Evolutionary conservation across 2,888 invertebrate genomes (phyloP).

Genomic region (Gerris lacustris): DNA sequence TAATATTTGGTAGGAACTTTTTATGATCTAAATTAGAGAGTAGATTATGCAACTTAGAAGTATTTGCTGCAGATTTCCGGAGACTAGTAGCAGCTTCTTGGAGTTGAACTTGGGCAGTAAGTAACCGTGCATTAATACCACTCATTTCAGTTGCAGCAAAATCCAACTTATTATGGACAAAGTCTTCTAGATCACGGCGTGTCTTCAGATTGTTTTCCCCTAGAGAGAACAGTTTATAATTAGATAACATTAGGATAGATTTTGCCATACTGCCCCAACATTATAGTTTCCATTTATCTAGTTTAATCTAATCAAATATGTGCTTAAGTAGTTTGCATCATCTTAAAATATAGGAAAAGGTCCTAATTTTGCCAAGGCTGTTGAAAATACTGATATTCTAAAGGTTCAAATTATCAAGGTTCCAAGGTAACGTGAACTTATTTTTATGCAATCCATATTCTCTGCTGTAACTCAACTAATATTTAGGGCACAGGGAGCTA

Average conservation of each 20-base stretch:
- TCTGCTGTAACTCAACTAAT: too few species aligned
- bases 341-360: too few species aligned
- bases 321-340: too few species aligned
- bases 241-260: neutral
- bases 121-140: neutral
- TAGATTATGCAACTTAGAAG: neutral
- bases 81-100: neutral
- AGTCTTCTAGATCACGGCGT: neutral
- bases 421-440: too few species aligned
- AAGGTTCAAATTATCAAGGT: too few species aligned
- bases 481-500: too few species aligned
- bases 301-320: too few species aligned
- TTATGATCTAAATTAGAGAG: neutral
- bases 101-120: neutral
- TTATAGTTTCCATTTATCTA: too few species aligned
- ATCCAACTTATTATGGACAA: neutral
- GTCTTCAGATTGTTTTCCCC: slow-evolving; percentile 1
- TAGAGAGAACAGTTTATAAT: neutral
- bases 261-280: too few species aligned
- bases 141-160: neutral
- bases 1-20: neutral
- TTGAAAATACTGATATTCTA: too few species aligned
- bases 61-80: neutral
- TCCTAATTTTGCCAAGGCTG: too few species aligned
- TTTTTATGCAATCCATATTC: too few species aligned